Percentiles rank a stretch among this genome's conserved stretches.
These are phyloP conservation scores for Zoroaster sp. DNA, from an alignment of 53 echinoderm and acorn worm species.

Conservation along the genomic window DNA sequence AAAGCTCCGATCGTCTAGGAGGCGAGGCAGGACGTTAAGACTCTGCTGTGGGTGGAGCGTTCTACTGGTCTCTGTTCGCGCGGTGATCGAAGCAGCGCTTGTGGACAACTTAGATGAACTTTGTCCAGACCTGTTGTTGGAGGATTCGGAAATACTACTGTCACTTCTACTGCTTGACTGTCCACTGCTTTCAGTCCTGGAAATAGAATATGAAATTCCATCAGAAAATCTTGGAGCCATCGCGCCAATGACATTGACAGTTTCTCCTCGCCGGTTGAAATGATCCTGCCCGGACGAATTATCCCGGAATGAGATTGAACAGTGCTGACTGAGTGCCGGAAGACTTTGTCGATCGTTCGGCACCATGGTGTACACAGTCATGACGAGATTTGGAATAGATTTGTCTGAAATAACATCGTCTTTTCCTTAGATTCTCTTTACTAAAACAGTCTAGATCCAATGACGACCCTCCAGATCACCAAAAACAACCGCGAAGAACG, in stretches of 20 bases:
- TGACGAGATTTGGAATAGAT: neutral
- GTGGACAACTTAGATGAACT: neutral
- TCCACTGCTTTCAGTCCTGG: neutral
- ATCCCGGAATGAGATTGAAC: neutral
- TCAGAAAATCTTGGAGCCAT: neutral
- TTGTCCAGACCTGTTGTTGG: neutral
- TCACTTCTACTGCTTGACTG: slow-evolving; percentile 15
- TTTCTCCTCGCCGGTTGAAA: neutral
- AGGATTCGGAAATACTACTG: neutral
- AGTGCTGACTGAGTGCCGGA: slow-evolving; percentile 5
- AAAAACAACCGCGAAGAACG: too few species aligned
- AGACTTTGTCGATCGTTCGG: slow-evolving; percentile 20
- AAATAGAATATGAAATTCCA: neutral
- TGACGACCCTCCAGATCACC: too few species aligned
- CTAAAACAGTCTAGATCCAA: too few species aligned
- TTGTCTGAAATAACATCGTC: neutral
- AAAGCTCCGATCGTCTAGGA: slow-evolving; percentile 18
- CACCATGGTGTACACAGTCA: slow-evolving; percentile 7
- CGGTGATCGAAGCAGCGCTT: too few species aligned
- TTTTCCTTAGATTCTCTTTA: too few species aligned
- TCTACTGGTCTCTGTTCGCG: neutral
- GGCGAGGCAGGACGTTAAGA: neutral
- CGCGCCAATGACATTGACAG: neutral
- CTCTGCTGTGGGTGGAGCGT: neutral
- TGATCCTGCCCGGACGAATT: neutral